A percentile compares a stretch with the other conserved stretches of the same genome.
Conservation (phyloP, 2,113 vertebrate genomes). For the Lophura nycthemera region DNA sequence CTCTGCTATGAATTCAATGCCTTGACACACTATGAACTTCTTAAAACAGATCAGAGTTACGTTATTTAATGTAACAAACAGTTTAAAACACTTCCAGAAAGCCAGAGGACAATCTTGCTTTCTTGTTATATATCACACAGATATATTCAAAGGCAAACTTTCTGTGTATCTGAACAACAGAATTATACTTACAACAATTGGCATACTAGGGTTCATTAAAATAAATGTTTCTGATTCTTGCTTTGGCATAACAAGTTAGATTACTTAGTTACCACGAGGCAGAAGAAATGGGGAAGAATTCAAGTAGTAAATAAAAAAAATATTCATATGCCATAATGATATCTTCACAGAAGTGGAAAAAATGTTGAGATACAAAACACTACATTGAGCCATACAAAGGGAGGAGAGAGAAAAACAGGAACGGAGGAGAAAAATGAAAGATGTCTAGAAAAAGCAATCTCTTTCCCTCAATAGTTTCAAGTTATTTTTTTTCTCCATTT, state of each 20-base stretch:
- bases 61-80: neutral
- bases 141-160: slow-evolving; percentile 16
- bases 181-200: slow-evolving; percentile 1
- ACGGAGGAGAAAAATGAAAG: neutral
- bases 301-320: neutral
- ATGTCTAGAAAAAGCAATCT: neutral
- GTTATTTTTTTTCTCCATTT: neutral
- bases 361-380: neutral
- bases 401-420: neutral
- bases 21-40: neutral
- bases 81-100: neutral
- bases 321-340: neutral
- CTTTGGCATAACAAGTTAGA: neutral
- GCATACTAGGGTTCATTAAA: slow-evolving; percentile 5
- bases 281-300: neutral
- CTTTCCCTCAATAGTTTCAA: neutral
- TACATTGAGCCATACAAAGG: neutral
- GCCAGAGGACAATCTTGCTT: neutral
- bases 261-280: neutral
- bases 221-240: slow-evolving; percentile 26
- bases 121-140: neutral
- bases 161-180: slow-evolving; percentile 15
- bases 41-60: neutral
- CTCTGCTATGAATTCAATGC: neutral
- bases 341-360: neutral